These are phyloP conservation scores for Etheostoma cragini DNA, from an alignment of 2,113 vertebrate species.

Conservation along the genomic window DNA sequence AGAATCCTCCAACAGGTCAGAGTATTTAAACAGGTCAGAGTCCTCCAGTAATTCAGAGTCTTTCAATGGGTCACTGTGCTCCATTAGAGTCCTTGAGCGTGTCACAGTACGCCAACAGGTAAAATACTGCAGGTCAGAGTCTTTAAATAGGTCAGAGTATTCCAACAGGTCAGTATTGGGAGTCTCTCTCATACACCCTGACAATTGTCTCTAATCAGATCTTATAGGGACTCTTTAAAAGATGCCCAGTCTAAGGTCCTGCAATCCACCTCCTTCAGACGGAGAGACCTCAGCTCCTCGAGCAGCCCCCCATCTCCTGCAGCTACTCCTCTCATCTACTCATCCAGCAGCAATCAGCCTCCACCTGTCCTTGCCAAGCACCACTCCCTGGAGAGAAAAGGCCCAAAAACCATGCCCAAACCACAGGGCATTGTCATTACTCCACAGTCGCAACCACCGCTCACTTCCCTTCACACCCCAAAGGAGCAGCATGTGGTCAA, in stretches of 20 bases:
- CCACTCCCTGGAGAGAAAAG: conserved; percentile 82
- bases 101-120: background rate
- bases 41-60: conserved; percentile 71
- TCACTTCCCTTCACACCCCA: conserved; percentile 86
- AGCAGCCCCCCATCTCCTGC: conserved; percentile 30
- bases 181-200: background rate
- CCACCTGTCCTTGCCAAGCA: conserved; percentile 61
- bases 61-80: fast-evolving
- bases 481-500: conserved; percentile 90
- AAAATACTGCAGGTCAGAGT: background rate
- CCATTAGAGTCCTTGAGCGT: no score
- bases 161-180: background rate
- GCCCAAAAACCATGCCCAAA: conserved; percentile 82
- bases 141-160: no score
- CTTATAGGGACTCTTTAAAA: conserved; percentile 92
- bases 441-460: background rate
- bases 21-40: background rate
- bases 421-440: conserved; percentile 54
- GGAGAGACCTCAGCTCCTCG: conserved; percentile 80
- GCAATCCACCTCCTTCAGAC: conserved; percentile 90
- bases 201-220: conserved; percentile 67
- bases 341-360: conserved; percentile 68
- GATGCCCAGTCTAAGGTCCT: conserved; percentile 91
- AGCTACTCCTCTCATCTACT: conserved; percentile 29
- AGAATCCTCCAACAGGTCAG: conserved; percentile 11